Conservation (phyloP, 2,888 invertebrate species). For the Iselma pallidipennis region DNA sequence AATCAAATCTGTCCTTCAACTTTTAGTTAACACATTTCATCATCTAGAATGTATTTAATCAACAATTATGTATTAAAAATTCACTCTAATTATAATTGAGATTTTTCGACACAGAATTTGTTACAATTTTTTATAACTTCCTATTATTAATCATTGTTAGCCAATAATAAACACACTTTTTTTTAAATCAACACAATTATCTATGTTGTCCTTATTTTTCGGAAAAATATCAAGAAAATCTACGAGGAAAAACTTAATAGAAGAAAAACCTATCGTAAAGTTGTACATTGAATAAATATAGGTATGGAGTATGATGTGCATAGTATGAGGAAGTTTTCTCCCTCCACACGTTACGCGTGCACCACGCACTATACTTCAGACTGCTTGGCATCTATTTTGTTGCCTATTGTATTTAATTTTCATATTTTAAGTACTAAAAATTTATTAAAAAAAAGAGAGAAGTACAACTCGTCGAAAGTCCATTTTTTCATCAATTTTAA, state of each 20-base stretch:
- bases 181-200: no score
- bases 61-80: not conserved
- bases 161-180: no score
- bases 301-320: not conserved
- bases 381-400: not conserved
- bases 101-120: not conserved
- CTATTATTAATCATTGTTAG: no score
- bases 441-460: no score
- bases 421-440: not conserved
- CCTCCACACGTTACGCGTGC: not conserved
- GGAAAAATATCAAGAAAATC: no score
- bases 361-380: not conserved
- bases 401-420: not conserved
- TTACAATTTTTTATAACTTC: not conserved
- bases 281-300: not conserved
- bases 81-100: not conserved
- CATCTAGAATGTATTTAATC: not conserved
- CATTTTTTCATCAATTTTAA: no score
- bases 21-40: not conserved
- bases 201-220: no score
- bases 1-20: conserved; percentile 6
- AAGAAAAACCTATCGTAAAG: not conserved
- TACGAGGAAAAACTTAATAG: no score
- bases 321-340: not conserved
- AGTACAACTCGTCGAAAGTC: no score